Conservation (phyloP, 1,140 invertebrate genomes). For the Drosophila ogumai region DNA sequence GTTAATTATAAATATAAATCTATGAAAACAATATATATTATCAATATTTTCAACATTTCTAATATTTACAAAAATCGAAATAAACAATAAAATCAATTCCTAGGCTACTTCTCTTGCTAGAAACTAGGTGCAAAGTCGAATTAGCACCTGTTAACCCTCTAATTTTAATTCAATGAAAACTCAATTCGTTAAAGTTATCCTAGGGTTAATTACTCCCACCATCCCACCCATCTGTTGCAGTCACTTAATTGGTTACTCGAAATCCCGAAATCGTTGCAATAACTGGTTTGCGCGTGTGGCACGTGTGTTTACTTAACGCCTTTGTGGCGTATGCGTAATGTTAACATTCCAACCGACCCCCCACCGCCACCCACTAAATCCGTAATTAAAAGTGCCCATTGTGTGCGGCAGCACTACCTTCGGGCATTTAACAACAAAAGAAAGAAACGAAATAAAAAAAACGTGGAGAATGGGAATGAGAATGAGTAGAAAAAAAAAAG, state of each 20-base stretch:
- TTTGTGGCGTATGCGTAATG: slow-evolving; percentile 31
- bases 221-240: background rate
- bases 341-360: background rate
- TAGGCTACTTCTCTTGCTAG: background rate
- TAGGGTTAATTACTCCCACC: background rate
- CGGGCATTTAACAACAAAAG: slow-evolving; percentile 11
- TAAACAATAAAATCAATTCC: background rate
- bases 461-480: background rate
- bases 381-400: slow-evolving; percentile 45
- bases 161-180: background rate
- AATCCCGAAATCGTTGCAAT: slow-evolving; percentile 7
- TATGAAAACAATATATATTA: too few species aligned
- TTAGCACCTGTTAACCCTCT: background rate
- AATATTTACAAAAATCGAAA: background rate
- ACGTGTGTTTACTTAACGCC: slow-evolving; percentile 24
- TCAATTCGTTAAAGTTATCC: background rate
- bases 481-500: background rate
- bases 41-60: too few species aligned
- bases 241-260: background rate
- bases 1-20: too few species aligned
- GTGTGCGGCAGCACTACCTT: slow-evolving; percentile 22
- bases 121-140: background rate
- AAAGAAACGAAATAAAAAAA: background rate
- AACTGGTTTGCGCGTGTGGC: slow-evolving; percentile 7
- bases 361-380: slow-evolving; percentile 9